Percentiles rank a stretch among this genome's conserved stretches.
phyloP scores from a whole-genome alignment of 2,888 invertebrate genomes.

The Chaitophorus viminalis region DNA sequence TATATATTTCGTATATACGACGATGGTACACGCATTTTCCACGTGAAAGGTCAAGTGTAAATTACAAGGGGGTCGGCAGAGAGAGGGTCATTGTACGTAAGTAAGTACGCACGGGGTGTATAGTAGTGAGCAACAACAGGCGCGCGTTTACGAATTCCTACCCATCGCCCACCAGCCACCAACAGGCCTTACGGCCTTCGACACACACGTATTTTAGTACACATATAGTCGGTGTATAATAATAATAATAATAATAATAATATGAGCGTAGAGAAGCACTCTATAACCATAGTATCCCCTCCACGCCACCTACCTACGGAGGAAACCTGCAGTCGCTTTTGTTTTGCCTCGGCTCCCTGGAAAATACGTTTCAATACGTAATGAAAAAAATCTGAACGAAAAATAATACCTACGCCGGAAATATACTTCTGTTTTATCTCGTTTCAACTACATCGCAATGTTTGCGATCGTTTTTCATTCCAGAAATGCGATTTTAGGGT shows the following conservation, averaged over 20 bases:
- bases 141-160: conserved; percentile 5
- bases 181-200: not conserved
- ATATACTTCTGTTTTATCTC: too few species aligned
- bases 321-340: too few species aligned
- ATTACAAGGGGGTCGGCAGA: not conserved
- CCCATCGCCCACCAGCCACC: not conserved
- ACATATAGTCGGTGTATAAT: too few species aligned
- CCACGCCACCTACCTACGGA: not conserved
- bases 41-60: conserved; percentile 51
- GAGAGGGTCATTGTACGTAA: not conserved
- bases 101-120: not conserved
- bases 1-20: not conserved
- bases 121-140: not conserved
- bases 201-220: not conserved
- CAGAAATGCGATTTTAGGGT: too few species aligned
- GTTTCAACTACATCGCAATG: too few species aligned
- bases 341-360: too few species aligned
- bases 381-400: too few species aligned
- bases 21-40: not conserved
- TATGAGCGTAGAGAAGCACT: not conserved
- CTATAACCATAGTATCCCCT: not conserved
- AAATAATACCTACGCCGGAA: too few species aligned
- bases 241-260: too few species aligned
- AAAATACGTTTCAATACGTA: too few species aligned
- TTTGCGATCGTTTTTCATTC: too few species aligned